Base-by-base conservation (phyloP, 2,113 vertebrate species). In the Cyphomyrus discorhynchus region DNA sequence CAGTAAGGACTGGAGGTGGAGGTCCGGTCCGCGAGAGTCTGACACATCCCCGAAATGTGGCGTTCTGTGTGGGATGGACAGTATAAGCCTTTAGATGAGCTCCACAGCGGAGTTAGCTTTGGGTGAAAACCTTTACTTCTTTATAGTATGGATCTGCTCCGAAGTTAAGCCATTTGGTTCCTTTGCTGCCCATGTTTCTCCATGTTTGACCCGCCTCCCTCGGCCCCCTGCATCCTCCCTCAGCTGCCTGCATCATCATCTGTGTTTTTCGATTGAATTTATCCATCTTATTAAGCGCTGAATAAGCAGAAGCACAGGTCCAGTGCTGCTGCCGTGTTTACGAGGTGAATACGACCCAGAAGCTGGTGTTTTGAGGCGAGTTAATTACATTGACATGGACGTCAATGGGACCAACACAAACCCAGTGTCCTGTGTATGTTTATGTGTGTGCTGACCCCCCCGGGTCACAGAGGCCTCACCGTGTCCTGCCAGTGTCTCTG, bases 401-500 rank as follows among this genome's bases (percentile, higher is more conserved):
- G 27, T 5, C 31, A 1, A 35, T 35, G 66, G 31, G 66, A 31
- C 27, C 66, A 2, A 74, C 66, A 35, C 13, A 35, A 13, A 70
- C 62, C 2, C 27, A 27, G 11, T 24, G 53, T 24, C 3, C 9
- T 31, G 62, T 77, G 15, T 31, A 35, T n/a, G 70, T 62, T 10
- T 39, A 13, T 35, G 42, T 11, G 35, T 52, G 45, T 74, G 31
- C 47, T 87, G 92, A 91, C 92, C 89, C 66, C 83, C 91, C 90
- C 93, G 88, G 91, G 90, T 92, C 93, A 95, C 93, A 95, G 92
- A 91, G 93, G 90, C 91, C 91, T 91, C 89, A 94, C 95, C 94
- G 93, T 91, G 92, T 92, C 95, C 94, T 93, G 94, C 95, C 94
- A 94, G 95, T 93, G 95, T 93, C 95, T 95, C 92, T 95, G 91